These are phyloP conservation scores for Aplodontia rufa DNA, from an alignment of 2,113 vertebrate species.

Conservation along the genomic window DNA sequence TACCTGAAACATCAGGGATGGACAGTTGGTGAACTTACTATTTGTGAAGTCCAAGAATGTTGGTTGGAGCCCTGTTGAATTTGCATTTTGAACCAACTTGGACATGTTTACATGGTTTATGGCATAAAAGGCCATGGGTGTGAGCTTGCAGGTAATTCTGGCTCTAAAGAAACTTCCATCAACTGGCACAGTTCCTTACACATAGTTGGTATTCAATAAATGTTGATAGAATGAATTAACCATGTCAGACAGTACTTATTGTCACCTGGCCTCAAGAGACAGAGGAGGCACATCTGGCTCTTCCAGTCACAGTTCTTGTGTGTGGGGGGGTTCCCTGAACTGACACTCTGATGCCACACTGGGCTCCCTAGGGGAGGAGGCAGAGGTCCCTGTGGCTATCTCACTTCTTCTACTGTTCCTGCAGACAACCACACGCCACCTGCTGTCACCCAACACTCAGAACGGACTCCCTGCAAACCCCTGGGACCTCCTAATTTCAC, in stretches of 20 bases:
- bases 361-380: neutral
- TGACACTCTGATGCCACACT: rapidly evolving
- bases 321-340: neutral
- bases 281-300: neutral
- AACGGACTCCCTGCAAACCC: neutral
- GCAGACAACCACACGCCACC: neutral
- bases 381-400: neutral
- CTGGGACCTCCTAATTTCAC: neutral
- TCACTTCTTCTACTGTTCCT: neutral
- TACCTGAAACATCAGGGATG: neutral
- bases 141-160: neutral
- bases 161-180: neutral
- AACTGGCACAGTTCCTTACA: neutral
- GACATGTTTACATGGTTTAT: neutral
- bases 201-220: neutral
- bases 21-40: neutral
- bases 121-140: neutral
- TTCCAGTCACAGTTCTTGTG: neutral
- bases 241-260: neutral
- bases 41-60: too few relatives aligned
- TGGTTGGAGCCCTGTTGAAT: neutral
- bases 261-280: neutral
- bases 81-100: neutral
- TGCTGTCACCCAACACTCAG: neutral
- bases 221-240: neutral